A percentile compares a stretch with the other conserved stretches of the same genome.
Conservation (phyloP, 2,888 invertebrate genomes). For the Limulus polyphemus region DNA sequence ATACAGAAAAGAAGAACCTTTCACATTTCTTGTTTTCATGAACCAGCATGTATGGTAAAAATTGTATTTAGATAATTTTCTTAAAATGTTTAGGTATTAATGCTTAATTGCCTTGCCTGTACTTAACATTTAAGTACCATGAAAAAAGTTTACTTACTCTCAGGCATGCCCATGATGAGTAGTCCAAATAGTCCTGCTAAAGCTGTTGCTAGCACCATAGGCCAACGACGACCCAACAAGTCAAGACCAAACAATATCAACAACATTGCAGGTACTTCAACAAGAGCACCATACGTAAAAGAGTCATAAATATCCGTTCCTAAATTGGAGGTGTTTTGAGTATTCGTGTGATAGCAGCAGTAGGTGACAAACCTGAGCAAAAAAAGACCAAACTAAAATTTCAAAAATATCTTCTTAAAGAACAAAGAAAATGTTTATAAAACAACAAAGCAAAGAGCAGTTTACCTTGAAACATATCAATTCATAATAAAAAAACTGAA, state of each 20-base stretch:
- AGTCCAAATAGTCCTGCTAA: slow-evolving; percentile 65
- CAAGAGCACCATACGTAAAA: slow-evolving; percentile 23
- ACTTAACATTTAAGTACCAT: not conserved
- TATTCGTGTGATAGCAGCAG: slow-evolving; percentile 25
- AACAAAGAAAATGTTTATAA: too few species aligned
- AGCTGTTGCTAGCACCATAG: slow-evolving; percentile 54
- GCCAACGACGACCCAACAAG: slow-evolving; percentile 23
- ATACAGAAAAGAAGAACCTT: too few species aligned
- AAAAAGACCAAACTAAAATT: not conserved
- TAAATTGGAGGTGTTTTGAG: slow-evolving; percentile 23
- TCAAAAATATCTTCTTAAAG: not conserved
- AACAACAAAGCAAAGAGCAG: too few species aligned
- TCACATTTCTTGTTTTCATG: too few species aligned
- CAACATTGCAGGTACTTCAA: slow-evolving; percentile 21
- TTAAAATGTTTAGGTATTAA: not conserved
- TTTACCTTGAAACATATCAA: too few species aligned
- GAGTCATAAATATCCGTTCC: slow-evolving; percentile 25
- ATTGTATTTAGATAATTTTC: not conserved
- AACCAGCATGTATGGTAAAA: not conserved
- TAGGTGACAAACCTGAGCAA: slow-evolving; percentile 21
- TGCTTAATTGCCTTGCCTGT: not conserved
- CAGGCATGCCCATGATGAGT: slow-evolving; percentile 49
- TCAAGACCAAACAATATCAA: slow-evolving; percentile 24
- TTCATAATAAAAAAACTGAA: too few species aligned
- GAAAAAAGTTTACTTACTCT: slow-evolving; percentile 42